Conservation (phyloP, 2,888 invertebrate genomes). For the Calameuta filiformis region DNA sequence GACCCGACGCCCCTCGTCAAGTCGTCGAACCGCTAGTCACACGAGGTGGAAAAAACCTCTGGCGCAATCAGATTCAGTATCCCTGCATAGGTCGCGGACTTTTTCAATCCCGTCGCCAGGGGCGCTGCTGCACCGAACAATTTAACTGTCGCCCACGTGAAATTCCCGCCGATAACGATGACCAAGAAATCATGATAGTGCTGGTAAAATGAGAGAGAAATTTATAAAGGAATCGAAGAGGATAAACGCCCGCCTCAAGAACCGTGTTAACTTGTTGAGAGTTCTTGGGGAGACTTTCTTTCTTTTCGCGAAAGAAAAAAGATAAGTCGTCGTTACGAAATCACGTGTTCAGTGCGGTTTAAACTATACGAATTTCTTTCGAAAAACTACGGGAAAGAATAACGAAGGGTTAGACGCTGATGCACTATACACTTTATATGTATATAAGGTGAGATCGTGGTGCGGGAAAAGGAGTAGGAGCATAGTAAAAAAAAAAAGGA, state of each 20-base stretch:
- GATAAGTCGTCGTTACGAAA: conserved; percentile 10
- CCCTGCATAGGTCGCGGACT: not conserved
- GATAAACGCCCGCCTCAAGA: conserved; percentile 37
- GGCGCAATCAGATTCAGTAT: not conserved
- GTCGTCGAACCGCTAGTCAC: not conserved
- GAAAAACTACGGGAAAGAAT: not conserved
- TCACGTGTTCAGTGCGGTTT: not conserved
- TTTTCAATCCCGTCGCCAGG: not conserved
- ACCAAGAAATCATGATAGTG: not conserved
- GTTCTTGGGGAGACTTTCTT: conserved; percentile 50
- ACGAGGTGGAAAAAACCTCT: not conserved
- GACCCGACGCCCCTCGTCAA: not conserved
- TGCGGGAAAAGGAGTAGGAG: not conserved
- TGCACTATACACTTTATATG: conserved; percentile 29
- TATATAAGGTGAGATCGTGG: conserved; percentile 28
- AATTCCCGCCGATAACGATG: not conserved
- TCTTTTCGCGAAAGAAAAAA: conserved; percentile 8
- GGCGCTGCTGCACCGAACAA: not conserved
- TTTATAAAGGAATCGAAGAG: conserved; percentile 40
- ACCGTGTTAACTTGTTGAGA: conserved; percentile 64
- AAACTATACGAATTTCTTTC: not conserved
- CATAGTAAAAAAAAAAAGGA: not conserved
- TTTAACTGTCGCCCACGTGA: not conserved
- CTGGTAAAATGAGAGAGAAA: conserved; percentile 30
- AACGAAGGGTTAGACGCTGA: not conserved